These are phyloP conservation scores for Boloria selene DNA, from an alignment of 2,888 invertebrate genomes.

Conservation along the genomic window DNA sequence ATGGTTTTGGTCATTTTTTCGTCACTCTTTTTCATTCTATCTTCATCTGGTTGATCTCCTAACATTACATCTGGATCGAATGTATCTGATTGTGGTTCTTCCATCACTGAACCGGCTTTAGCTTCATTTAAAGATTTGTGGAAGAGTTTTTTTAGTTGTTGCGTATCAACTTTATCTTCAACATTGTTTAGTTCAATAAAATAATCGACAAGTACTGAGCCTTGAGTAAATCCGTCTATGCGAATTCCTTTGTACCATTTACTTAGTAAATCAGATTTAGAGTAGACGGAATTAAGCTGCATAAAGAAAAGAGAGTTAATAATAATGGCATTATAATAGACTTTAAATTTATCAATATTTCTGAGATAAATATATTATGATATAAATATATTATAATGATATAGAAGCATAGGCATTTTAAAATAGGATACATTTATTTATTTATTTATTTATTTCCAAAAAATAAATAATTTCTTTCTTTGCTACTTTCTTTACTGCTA, in stretches of 20 bases:
- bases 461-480: too few relatives aligned
- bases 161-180: conserved; percentile 86
- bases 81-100: conserved; percentile 48
- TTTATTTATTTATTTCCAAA: too few relatives aligned
- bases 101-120: conserved; percentile 71
- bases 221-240: conserved; percentile 93
- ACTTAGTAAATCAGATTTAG: conserved; percentile 86
- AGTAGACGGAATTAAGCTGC: conserved; percentile 92
- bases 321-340: not conserved
- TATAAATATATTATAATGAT: too few relatives aligned
- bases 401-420: too few relatives aligned
- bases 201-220: conserved; percentile 94
- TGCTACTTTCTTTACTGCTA: too few relatives aligned
- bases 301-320: conserved; percentile 48
- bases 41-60: conserved; percentile 77
- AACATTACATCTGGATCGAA: conserved; percentile 74
- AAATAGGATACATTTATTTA: too few relatives aligned
- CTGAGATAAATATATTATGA: too few relatives aligned
- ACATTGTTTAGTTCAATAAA: conserved; percentile 91
- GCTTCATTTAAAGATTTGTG: conserved; percentile 84
- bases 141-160: conserved; percentile 87
- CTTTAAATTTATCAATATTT: too few relatives aligned
- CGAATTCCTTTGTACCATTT: conserved; percentile 93
- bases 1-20: conserved; percentile 79
- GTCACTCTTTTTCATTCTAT: conserved; percentile 72